Base-by-base conservation (phyloP, 2,113 vertebrate species). In the Ancistrus triradiatus region DNA sequence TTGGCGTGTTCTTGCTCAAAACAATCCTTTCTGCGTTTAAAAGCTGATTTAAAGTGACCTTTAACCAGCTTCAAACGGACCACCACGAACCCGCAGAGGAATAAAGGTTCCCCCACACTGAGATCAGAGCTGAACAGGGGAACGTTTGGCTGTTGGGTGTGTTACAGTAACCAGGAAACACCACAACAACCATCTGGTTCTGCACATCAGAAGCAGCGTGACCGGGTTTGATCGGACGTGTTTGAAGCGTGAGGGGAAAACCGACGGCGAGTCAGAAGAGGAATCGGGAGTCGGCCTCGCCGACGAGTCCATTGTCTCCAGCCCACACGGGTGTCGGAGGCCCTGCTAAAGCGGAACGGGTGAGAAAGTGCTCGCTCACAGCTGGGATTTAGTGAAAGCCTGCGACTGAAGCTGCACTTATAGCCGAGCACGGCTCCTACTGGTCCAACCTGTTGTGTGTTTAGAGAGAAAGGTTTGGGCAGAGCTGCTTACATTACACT, bases 121-220 rank as follows among this genome's bases (percentile, higher is more conserved):
- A 44, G 13, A 38, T 46, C 44, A 55, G 19, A 48, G 47, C 37
- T 37, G 22, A 35, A 38, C 14, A n/a, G 25, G 40, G 15, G 19
- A 17, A 35, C 22, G 18, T 25, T 21, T 22, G 40, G 17, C 7
- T 19, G 46, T 51, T 58, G 9, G 22, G 35, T 48, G 9, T 17
- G 2, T 2, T 25, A 19, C 51, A 40, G 49, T 35, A 28, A 65
- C 21, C 18, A 31, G 25, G 18, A 19, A 17, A 53, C 15, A n/a
- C 24, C 28, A 46, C 25, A 43, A 15, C 24, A 52, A 22, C 15
- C 24, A 28, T 57, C 49, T 18, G 42, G 22, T 35, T 1, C 18
- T 14, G 11, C 31, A 72, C 63, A 72, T 62, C 37, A 62, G 43
- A 62, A 18, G 42, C 38, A 27, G 11, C 61, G 56, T 72, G 14